Evolutionary conservation across 2,113 vertebrate genomes (phyloP).

Genomic region (Eubucco bourcierii): DNA sequence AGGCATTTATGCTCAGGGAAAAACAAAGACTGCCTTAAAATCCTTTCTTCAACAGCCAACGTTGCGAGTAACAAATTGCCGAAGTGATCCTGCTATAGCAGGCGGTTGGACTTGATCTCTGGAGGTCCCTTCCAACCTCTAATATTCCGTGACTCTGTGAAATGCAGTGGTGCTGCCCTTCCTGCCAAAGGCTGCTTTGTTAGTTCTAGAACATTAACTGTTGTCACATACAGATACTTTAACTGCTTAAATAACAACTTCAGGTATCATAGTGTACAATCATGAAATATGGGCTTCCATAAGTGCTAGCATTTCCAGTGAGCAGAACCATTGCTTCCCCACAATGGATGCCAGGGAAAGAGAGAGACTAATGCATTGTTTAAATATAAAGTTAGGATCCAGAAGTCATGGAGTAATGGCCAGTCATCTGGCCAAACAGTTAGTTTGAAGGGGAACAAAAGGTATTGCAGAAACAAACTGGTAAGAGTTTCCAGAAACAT

Average conservation of each 20-base stretch:
- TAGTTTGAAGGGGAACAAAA: background rate
- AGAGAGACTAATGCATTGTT: background rate
- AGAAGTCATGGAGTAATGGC: background rate
- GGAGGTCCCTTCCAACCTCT: too few species aligned
- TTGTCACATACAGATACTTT: background rate
- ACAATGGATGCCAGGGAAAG: background rate
- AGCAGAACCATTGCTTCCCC: background rate
- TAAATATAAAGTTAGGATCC: background rate
- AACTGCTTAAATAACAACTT: background rate
- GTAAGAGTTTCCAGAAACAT: background rate
- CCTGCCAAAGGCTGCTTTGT: background rate
- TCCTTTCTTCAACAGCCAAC: background rate
- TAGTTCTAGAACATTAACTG: background rate
- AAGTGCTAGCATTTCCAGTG: background rate
- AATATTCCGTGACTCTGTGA: background rate
- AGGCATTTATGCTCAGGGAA: background rate
- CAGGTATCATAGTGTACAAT: background rate
- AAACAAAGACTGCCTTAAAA: background rate
- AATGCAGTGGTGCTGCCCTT: background rate
- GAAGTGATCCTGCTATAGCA: too few species aligned
- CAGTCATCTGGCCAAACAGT: background rate
- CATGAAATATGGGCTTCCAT: background rate
- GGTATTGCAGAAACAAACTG: background rate
- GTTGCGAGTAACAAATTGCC: background rate
- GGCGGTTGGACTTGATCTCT: too few species aligned